Conservation (phyloP, 2,888 invertebrate genomes). For the Teinopalpus imperialis region DNA sequence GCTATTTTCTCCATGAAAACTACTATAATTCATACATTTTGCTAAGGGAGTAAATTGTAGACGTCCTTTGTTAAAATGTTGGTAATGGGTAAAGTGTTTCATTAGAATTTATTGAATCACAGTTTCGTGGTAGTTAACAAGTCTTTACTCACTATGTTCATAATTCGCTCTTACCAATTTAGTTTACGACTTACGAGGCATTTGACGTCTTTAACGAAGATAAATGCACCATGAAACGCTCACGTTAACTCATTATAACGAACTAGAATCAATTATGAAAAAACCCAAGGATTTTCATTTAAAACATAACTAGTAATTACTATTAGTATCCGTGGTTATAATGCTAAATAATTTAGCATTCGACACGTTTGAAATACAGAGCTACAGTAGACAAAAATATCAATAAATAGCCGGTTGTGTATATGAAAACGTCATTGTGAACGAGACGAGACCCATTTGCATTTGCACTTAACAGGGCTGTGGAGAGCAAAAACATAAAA, state of each 20-base stretch:
- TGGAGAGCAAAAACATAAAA: conserved; percentile 54
- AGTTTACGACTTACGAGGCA: too few species aligned
- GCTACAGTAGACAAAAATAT: conserved; percentile 43
- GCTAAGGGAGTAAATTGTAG: too few species aligned
- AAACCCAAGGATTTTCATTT: conserved; percentile 4
- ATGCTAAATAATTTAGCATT: conserved; percentile 13
- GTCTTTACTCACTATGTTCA: neutral
- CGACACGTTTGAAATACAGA: conserved; percentile 35
- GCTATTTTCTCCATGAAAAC: neutral
- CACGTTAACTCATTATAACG: too few species aligned
- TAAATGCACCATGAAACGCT: too few species aligned
- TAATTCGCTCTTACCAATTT: too few species aligned
- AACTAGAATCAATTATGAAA: too few species aligned
- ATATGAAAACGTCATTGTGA: conserved; percentile 69
- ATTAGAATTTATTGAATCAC: neutral
- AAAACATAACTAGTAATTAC: conserved; percentile 17
- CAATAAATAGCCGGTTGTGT: conserved; percentile 57
- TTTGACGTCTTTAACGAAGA: too few species aligned
- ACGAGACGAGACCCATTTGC: conserved; percentile 70
- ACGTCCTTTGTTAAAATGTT: too few species aligned
- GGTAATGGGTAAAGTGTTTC: neutral
- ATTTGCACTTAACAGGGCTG: conserved; percentile 67
- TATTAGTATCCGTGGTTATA: neutral
- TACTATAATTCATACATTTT: neutral
- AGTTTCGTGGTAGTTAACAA: neutral